Conservation (phyloP, 1,140 invertebrate species). For the Aphis gossypii region DNA sequence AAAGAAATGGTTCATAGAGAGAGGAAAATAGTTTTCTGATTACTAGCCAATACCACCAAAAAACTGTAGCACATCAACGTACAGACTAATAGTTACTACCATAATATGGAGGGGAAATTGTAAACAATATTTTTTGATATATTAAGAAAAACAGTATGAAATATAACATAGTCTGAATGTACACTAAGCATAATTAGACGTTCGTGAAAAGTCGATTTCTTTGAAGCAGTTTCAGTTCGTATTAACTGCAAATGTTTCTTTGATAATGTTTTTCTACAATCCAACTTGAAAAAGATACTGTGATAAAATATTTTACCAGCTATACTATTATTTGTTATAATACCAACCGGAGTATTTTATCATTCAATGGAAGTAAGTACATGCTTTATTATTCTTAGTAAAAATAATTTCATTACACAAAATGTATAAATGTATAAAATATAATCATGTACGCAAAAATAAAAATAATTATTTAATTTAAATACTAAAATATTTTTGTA, state of each 20-base stretch:
- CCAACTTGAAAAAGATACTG: constrained; percentile 21
- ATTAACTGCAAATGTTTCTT: background rate
- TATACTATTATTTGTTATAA: background rate
- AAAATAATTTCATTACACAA: background rate
- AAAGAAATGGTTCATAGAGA: constrained; percentile 28
- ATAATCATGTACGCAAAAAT: too few relatives aligned
- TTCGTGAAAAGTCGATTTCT: constrained; percentile 25
- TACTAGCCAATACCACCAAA: background rate
- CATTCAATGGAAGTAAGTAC: constrained; percentile 49
- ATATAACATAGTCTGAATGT: constrained; percentile 41
- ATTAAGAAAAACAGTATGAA: constrained; percentile 48
- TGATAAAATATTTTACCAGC: constrained; percentile 5
- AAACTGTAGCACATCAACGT: background rate
- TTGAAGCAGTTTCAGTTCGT: constrained; percentile 18
- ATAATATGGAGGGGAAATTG: constrained; percentile 22
- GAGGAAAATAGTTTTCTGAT: constrained; percentile 26
- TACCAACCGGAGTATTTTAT: background rate
- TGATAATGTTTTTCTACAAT: constrained; percentile 25
- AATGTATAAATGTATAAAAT: too few relatives aligned
- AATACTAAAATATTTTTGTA: background rate
- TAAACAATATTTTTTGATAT: constrained; percentile 52
- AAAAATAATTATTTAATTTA: background rate
- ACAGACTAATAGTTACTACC: background rate
- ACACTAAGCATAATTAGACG: constrained; percentile 50
- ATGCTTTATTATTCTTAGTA: background rate